Conservation (phyloP, 1,140 invertebrate species). For the Lamellibrachia luymesi region DNA sequence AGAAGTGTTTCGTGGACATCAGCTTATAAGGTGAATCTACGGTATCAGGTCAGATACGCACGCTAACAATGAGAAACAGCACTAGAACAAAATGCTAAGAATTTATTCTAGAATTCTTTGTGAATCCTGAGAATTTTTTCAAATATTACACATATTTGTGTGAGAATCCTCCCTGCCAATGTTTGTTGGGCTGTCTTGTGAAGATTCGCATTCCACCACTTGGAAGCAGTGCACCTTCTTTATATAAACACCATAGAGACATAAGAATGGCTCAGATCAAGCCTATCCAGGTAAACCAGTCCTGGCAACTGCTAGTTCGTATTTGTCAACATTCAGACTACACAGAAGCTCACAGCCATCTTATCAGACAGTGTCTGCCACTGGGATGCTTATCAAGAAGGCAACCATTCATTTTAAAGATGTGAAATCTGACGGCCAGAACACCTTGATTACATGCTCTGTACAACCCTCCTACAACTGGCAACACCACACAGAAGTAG, state of each 20-base stretch:
- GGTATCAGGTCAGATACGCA: background rate
- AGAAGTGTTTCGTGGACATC: no score
- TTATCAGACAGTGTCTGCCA: background rate
- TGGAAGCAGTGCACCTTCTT: background rate
- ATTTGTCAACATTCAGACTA: background rate
- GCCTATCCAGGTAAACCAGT: background rate
- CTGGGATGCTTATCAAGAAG: background rate
- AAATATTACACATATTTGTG: background rate
- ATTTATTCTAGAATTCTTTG: background rate
- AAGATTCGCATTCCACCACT: background rate
- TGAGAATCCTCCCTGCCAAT: background rate
- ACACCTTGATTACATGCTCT: no score
- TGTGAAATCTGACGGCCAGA: background rate
- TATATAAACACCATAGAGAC: background rate
- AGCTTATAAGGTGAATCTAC: background rate
- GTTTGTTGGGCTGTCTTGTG: background rate
- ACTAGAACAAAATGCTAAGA: background rate
- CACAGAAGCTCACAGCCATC: background rate
- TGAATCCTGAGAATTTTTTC: background rate
- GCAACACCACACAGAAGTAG: background rate
- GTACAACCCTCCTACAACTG: no score
- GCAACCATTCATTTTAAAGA: background rate
- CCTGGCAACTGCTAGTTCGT: conserved; percentile 3
- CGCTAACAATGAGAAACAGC: background rate
- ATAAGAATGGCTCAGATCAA: background rate